Evolutionary conservation across 2,113 vertebrate genomes (phyloP).

Genomic region (Pleuronectes platessa): DNA sequence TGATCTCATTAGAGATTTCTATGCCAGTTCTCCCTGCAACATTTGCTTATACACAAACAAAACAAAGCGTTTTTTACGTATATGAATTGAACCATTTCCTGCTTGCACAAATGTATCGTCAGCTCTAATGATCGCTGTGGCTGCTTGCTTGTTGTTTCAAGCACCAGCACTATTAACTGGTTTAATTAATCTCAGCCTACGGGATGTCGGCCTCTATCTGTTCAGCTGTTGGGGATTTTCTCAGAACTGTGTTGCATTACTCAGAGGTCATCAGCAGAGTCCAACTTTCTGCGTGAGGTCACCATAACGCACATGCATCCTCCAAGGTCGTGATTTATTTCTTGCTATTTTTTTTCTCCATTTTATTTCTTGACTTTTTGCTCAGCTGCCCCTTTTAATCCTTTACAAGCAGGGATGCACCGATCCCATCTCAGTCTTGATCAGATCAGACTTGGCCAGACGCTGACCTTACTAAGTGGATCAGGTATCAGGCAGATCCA

Average conservation of each 20-base stretch:
- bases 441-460: background rate
- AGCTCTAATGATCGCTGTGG: background rate
- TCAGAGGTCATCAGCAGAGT: background rate
- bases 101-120: background rate
- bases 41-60: background rate
- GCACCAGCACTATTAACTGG: background rate
- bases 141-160: background rate
- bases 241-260: background rate
- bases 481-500: background rate
- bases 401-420: background rate
- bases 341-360: too few species aligned
- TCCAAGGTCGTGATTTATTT: background rate
- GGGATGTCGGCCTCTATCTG: background rate
- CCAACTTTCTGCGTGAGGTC: background rate
- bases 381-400: background rate
- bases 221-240: background rate
- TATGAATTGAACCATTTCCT: background rate
- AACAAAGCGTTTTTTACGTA: background rate
- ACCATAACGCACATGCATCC: too few species aligned
- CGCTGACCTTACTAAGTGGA: background rate
- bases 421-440: background rate
- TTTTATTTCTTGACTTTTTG: background rate
- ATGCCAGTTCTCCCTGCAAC: constrained; percentile 24
- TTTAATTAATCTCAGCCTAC: constrained; percentile 7
- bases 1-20: constrained; percentile 13